phyloP scores from a whole-genome alignment of 1,140 invertebrate species.

The Heliconius eleuchia region DNA sequence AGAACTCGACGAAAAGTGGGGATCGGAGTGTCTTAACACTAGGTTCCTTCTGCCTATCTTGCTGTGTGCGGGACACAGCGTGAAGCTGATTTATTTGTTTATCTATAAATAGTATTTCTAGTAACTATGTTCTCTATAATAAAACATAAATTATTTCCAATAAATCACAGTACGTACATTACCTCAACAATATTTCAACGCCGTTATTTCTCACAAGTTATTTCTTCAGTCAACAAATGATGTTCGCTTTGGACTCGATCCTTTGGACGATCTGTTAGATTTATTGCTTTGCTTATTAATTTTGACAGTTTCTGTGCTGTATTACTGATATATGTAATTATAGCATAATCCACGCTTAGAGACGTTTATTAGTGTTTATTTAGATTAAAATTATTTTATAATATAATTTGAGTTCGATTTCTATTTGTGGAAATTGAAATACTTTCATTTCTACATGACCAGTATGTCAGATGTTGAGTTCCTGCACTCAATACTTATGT shows the following conservation, averaged over 20 bases:
- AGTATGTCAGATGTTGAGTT: too few species aligned
- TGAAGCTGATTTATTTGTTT: too few species aligned
- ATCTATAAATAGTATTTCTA: neutral
- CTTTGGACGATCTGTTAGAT: conserved; percentile 1
- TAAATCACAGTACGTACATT: neutral
- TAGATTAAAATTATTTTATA: neutral
- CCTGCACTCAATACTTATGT: too few species aligned
- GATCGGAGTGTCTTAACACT: too few species aligned
- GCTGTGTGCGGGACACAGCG: too few species aligned
- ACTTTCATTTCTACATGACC: too few species aligned
- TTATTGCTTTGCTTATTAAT: conserved; percentile 1
- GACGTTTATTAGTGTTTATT: neutral
- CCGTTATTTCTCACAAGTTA: conserved; percentile 8
- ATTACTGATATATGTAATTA: neutral
- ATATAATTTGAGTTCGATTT: too few species aligned
- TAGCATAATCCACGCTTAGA: neutral
- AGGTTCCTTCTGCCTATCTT: too few species aligned
- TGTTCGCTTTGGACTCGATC: neutral
- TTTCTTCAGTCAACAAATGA: conserved; percentile 3
- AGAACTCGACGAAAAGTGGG: too few species aligned
- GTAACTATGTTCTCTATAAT: neutral
- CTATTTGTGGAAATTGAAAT: too few species aligned
- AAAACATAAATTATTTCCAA: neutral
- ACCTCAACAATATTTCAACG: neutral
- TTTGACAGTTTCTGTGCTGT: neutral